These are phyloP conservation scores for Thymelicus acteon DNA, from an alignment of 2,888 invertebrate genomes.

Conservation along the genomic window DNA sequence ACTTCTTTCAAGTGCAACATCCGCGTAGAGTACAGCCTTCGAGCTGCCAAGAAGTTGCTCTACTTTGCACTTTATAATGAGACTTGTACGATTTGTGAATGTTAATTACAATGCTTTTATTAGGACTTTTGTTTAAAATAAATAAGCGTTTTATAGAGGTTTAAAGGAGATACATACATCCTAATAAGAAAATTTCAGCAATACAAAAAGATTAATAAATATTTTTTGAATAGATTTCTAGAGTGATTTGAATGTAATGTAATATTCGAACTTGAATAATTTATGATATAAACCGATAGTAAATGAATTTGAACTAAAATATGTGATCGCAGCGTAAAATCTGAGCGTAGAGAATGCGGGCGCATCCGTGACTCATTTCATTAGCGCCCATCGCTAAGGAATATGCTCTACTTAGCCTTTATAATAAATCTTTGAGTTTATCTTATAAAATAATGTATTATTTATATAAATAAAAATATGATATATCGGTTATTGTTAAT, in stretches of 20 bases:
- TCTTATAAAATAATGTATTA: too few species aligned
- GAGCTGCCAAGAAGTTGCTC: conserved; percentile 60
- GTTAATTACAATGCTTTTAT: background rate
- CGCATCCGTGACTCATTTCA: conserved; percentile 26
- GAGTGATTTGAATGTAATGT: too few species aligned
- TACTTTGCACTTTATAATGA: conserved; percentile 49
- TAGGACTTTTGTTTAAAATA: background rate
- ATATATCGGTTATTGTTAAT: too few species aligned
- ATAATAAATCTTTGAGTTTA: background rate
- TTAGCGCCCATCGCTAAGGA: background rate
- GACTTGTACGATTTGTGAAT: conserved; percentile 3
- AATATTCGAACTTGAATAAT: too few species aligned
- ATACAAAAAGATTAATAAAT: too few species aligned
- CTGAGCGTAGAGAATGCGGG: conserved; percentile 22
- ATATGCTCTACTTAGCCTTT: conserved; percentile 20
- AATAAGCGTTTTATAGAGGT: too few species aligned
- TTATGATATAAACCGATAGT: too few species aligned
- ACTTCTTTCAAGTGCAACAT: conserved; percentile 47
- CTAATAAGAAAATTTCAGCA: too few species aligned
- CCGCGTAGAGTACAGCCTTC: conserved; percentile 46
- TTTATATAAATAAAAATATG: too few species aligned
- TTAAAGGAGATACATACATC: too few species aligned
- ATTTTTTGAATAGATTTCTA: too few species aligned
- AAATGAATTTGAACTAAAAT: too few species aligned
- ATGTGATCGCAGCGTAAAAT: background rate